A percentile compares a stretch with the other conserved stretches of the same genome.
These are phyloP conservation scores for Scaptodrosophila latifasciaeformis DNA, from an alignment of 2,888 invertebrate genomes.

Conservation along the genomic window DNA sequence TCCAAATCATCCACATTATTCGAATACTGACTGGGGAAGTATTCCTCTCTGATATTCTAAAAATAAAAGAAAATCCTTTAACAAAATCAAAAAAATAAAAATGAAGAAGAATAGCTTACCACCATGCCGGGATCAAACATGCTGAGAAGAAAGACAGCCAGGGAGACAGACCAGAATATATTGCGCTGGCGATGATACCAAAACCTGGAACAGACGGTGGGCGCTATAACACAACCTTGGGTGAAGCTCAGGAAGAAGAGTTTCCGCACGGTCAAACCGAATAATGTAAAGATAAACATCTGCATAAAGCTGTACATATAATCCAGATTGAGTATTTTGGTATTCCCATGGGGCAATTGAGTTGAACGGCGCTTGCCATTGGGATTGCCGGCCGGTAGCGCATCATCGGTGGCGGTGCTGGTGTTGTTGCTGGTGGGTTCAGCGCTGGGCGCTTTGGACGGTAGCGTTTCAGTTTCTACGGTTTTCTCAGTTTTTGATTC, in stretches of 20 bases:
- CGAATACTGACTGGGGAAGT: constrained; percentile 77
- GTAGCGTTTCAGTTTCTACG: constrained; percentile 36
- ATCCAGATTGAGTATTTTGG: constrained; percentile 57
- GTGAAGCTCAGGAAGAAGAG: constrained; percentile 74
- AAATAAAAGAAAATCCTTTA: not conserved
- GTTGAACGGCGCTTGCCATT: constrained; percentile 27
- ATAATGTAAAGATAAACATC: constrained; percentile 78
- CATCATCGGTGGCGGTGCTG: constrained; percentile 18
- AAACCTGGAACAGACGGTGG: constrained; percentile 80
- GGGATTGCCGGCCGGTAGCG: constrained; percentile 7
- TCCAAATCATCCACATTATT: constrained; percentile 82
- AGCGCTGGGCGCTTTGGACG: constrained; percentile 28
- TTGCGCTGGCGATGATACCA: constrained; percentile 76
- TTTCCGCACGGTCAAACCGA: constrained; percentile 71
- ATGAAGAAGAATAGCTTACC: constrained; percentile 38
- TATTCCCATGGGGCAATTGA: constrained; percentile 37
- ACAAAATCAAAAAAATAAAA: not conserved
- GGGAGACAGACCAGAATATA: constrained; percentile 72
- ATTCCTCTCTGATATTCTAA: constrained; percentile 72
- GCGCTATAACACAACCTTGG: constrained; percentile 78
- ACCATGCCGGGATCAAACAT: constrained; percentile 73
- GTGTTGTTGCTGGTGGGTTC: not conserved
- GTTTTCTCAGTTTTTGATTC: constrained; percentile 6
- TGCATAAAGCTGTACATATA: constrained; percentile 83
- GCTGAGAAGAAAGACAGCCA: constrained; percentile 77